Evolutionary conservation across 2,113 vertebrate species (phyloP).

Genomic region (Corvus hawaiiensis): DNA sequence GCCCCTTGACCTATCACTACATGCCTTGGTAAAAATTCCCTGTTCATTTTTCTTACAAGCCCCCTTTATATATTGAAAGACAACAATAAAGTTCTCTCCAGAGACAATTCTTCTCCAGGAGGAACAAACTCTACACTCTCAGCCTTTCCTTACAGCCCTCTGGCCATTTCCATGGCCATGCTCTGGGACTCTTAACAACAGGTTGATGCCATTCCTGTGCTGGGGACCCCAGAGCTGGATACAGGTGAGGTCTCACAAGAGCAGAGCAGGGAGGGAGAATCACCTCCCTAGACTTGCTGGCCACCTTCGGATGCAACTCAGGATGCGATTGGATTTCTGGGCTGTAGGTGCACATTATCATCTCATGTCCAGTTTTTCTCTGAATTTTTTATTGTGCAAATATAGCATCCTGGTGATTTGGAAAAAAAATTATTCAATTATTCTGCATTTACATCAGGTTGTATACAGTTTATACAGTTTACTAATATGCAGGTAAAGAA

Average conservation of each 20-base stretch:
- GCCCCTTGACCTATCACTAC: background rate
- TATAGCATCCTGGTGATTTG: background rate
- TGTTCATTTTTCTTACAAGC: background rate
- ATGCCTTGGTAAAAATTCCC: background rate
- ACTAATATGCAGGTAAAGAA: background rate
- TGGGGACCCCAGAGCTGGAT: background rate
- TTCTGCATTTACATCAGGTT: background rate
- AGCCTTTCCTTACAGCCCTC: background rate
- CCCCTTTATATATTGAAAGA: background rate
- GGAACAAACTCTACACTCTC: background rate
- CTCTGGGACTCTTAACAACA: background rate
- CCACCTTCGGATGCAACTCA: background rate
- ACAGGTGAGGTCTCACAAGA: background rate
- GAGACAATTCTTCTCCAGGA: background rate
- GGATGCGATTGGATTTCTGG: background rate
- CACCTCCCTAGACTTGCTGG: background rate
- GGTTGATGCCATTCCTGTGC: background rate
- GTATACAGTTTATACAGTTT: background rate
- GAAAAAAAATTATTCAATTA: background rate
- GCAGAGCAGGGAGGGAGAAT: background rate
- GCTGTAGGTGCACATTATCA: background rate
- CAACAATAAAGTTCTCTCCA: background rate
- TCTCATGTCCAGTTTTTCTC: background rate
- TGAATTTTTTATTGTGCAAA: background rate
- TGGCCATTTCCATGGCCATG: background rate